Evolutionary conservation across 2,888 invertebrate genomes (phyloP).

Genomic region (Sinotaia quadrata): DNA sequence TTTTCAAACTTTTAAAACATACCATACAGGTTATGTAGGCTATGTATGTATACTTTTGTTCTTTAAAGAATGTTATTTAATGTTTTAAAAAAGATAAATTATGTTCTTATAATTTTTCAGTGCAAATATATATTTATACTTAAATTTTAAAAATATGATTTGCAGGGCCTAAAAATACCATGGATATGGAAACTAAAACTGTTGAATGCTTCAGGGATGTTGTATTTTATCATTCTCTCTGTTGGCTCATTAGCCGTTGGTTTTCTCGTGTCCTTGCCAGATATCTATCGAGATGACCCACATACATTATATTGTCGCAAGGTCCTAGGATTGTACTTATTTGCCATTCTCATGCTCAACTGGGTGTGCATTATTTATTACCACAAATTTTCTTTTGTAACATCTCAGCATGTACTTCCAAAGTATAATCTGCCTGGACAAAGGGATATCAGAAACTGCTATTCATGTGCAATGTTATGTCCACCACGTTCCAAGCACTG

Average conservation of each 20-base stretch:
- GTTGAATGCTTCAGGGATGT: slow-evolving; percentile 45
- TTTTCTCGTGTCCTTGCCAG: slow-evolving; percentile 47
- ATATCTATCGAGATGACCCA: slow-evolving; percentile 34
- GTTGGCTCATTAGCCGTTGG: slow-evolving; percentile 39
- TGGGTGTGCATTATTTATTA: slow-evolving; percentile 48
- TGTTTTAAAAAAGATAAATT: too few species aligned
- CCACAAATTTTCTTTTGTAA: slow-evolving; percentile 36
- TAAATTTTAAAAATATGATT: neutral
- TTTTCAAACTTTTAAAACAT: too few species aligned
- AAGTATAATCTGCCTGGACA: slow-evolving; percentile 3
- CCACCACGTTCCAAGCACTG: slow-evolving; percentile 71
- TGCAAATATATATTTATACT: neutral
- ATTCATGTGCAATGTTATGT: slow-evolving; percentile 49
- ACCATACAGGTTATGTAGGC: too few species aligned
- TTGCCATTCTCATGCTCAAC: slow-evolving; percentile 46
- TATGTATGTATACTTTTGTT: too few species aligned
- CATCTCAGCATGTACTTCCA: neutral
- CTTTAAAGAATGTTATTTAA: too few species aligned
- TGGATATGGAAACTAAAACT: slow-evolving; percentile 33
- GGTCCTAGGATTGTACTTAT: slow-evolving; percentile 45
- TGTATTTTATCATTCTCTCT: slow-evolving; percentile 46
- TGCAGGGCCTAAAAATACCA: neutral
- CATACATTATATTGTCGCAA: slow-evolving; percentile 33
- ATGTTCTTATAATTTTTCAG: too few species aligned
- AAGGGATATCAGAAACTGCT: slow-evolving; percentile 40